Evolutionary conservation across 2,888 invertebrate genomes (phyloP).

Genomic region (Temnothorax unifasciatus): DNA sequence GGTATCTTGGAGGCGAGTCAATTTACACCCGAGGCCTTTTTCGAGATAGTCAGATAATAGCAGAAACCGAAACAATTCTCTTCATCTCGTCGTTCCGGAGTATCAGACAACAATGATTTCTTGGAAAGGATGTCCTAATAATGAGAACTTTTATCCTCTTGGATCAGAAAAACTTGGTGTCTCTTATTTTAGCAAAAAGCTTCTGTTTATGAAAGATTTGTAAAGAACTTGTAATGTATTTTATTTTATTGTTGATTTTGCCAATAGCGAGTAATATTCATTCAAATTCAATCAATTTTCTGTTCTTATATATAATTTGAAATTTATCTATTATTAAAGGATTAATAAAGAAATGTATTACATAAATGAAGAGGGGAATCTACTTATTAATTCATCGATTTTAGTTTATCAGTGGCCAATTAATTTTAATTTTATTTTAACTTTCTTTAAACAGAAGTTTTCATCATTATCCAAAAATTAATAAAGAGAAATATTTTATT

Average conservation of each 20-base stretch:
- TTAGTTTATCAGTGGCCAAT: neutral
- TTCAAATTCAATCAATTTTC: neutral
- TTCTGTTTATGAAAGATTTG: neutral
- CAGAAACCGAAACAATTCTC: constrained; percentile 68
- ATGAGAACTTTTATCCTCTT: neutral
- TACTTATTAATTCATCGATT: neutral
- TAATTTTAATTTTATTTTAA: neutral
- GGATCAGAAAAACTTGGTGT: neutral
- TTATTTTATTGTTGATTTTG: neutral
- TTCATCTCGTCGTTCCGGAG: constrained; percentile 50
- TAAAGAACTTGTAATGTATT: neutral
- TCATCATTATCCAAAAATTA: neutral
- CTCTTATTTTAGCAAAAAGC: neutral
- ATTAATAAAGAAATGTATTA: neutral
- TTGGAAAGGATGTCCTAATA: constrained; percentile 17
- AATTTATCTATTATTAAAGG: constrained; percentile 12
- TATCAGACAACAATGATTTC: constrained; percentile 13
- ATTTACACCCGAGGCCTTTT: constrained; percentile 70
- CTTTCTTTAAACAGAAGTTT: neutral
- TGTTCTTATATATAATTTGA: neutral
- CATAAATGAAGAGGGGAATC: neutral
- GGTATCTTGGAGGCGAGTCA: constrained; percentile 74
- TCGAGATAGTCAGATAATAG: constrained; percentile 65
- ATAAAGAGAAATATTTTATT: neutral
- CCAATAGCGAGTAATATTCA: neutral